These are phyloP conservation scores for Hoplias malabaricus DNA, from an alignment of 2,113 vertebrate species.

Conservation along the genomic window DNA sequence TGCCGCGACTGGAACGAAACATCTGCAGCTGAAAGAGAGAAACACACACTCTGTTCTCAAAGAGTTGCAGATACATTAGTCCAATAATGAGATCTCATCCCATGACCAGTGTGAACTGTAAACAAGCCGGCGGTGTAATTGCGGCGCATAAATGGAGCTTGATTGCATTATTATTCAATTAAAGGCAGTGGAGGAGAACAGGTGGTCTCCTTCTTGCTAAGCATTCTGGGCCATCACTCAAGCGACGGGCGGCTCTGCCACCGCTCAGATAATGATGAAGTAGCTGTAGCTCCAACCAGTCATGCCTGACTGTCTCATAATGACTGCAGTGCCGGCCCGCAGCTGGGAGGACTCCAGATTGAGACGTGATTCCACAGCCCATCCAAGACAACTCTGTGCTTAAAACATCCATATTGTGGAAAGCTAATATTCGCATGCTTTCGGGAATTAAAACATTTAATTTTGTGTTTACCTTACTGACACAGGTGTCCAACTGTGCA, in stretches of 20 bases:
- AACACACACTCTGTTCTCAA: background rate
- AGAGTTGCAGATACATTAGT: constrained; percentile 54
- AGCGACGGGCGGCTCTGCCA: background rate
- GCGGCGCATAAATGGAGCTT: constrained; percentile 62
- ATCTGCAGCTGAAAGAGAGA: constrained; percentile 2
- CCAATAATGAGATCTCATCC: constrained; percentile 66
- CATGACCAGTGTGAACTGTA: constrained; percentile 66
- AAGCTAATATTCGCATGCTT: too few species aligned
- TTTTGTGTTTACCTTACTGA: too few species aligned
- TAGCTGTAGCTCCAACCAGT: constrained; percentile 10
- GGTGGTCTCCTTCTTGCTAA: constrained; percentile 63
- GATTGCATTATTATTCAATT: constrained; percentile 78
- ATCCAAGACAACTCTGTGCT: background rate
- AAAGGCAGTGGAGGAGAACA: constrained; percentile 67
- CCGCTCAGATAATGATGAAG: constrained; percentile 32
- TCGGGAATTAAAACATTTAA: too few species aligned
- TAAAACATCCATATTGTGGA: too few species aligned
- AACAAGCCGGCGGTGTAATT: constrained; percentile 72
- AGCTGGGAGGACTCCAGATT: constrained; percentile 27
- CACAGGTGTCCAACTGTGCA: too few species aligned
- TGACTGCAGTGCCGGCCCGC: constrained; percentile 12
- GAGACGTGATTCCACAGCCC: background rate
- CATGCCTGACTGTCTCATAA: constrained; percentile 14
- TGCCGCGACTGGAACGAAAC: background rate
- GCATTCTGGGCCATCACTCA: constrained; percentile 46